Evolutionary conservation across 2,113 vertebrate species (phyloP).

Genomic region (Peucedramus taeniatus): DNA sequence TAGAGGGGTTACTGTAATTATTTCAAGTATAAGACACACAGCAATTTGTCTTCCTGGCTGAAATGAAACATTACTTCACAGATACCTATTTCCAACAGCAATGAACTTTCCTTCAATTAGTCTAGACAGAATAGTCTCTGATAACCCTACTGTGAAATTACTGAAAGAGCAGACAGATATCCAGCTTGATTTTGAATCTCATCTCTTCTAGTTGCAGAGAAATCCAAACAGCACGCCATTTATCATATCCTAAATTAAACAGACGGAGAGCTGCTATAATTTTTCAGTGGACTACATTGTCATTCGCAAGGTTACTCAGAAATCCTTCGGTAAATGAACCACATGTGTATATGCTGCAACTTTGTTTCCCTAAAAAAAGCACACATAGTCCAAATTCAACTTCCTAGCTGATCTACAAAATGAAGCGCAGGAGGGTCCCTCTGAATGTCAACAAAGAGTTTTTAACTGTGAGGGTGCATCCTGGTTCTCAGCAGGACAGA

Average conservation of each 20-base stretch:
- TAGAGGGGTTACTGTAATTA: background rate
- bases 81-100: background rate
- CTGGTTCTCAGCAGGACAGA: fast-evolving
- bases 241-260: slow-evolving; percentile 40
- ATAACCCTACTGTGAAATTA: slow-evolving; percentile 23
- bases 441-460: background rate
- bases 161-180: background rate
- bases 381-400: background rate
- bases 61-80: background rate
- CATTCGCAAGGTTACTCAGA: slow-evolving; percentile 32
- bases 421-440: background rate
- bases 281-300: slow-evolving; percentile 20
- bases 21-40: background rate
- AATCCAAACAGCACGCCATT: slow-evolving; percentile 13
- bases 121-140: background rate
- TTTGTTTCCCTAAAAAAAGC: background rate
- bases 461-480: background rate
- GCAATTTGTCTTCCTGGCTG: background rate
- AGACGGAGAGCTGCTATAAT: slow-evolving; percentile 28
- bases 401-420: background rate
- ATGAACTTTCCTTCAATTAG: slow-evolving; percentile 10
- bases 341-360: background rate
- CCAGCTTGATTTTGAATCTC: background rate
- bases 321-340: background rate
- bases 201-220: background rate